Conservation (phyloP, 2,797 vertebrate genomes). For the Alca torda region DNA sequence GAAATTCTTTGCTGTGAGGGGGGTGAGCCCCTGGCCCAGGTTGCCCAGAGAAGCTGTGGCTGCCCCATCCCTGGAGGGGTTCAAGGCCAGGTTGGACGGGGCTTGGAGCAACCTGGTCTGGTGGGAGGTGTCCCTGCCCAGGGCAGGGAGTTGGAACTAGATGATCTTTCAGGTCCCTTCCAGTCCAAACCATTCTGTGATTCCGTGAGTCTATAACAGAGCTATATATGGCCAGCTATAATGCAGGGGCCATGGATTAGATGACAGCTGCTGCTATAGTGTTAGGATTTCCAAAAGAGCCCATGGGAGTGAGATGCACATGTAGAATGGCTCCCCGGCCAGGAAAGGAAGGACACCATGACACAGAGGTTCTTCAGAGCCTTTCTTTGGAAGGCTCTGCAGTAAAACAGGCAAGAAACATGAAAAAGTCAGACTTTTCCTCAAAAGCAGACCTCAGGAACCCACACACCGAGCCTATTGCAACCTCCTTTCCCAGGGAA, state of each 20-base stretch:
- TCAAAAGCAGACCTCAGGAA: background rate
- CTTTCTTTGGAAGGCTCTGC: background rate
- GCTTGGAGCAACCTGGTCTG: no score
- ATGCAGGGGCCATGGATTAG: background rate
- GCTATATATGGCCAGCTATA: background rate
- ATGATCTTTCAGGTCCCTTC: no score
- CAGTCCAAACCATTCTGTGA: no score
- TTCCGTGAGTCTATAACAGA: background rate
- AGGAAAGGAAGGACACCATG: rapidly evolving
- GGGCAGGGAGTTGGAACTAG: no score
- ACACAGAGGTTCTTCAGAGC: background rate
- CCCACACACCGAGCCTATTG: background rate
- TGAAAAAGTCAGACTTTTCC: background rate
- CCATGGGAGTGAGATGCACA: rapidly evolving
- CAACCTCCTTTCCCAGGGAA: background rate
- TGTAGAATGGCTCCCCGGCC: background rate
- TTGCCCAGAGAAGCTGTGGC: no score
- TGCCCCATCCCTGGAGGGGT: no score
- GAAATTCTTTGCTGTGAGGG: no score
- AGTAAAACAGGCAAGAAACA: background rate
- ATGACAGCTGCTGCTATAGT: background rate
- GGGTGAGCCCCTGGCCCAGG: no score
- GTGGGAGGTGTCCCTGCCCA: no score
- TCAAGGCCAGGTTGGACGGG: no score
- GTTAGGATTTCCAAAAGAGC: background rate